Evolutionary conservation across 2,888 invertebrate genomes (phyloP), one percentile per base, ranked within the genome.

Genomic region (Lumbricus terrestris): DNA sequence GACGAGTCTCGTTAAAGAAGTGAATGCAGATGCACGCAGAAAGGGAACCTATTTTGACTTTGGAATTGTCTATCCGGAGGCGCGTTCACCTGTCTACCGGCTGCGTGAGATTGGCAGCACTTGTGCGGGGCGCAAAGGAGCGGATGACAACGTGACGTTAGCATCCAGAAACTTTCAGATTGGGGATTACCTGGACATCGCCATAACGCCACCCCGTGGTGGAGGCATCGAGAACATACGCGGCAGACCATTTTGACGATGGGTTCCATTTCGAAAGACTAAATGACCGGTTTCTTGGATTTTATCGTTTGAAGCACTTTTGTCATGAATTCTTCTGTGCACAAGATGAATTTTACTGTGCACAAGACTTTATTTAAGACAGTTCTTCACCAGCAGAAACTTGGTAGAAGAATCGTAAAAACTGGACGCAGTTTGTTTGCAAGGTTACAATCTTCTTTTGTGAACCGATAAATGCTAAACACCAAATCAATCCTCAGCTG

Each of bases 21-120:
- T 99, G 0, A 99, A 99, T 95, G 98, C 98, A 15, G 99, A 99
- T 94, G 98, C 99, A 0, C 96, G 99, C 89, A 97, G 97, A 90
- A 98, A 98, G 94, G 99, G 99, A 29, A 99, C 99, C 8, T 98
- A 97, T 94, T 99, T 99, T 95, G 98, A 98, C 95, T 99, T 99
- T 96, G 97, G 98, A 4, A 96, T 99, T n/a, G 95, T 95, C 5
- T 95, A 93, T 91, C 95, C 95, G 6, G 95, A 95, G 91, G 92
- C 93, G 0, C 91, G 94, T 34, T 91, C 93, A 4, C 93, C 96
- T 95, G 93, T 93, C 11, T 95, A 94, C 92, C 96, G 97, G 90
- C 97, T 98, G 96, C 96, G 98, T 91, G 98, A 99, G 94, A 98
- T 99, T 92, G 99, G 99, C 23, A 97, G 97, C 0, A 99, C 99